Percentiles rank a stretch among this genome's conserved stretches.
Conservation (phyloP, 2,113 vertebrate genomes). For the Orycteropus afer region DNA sequence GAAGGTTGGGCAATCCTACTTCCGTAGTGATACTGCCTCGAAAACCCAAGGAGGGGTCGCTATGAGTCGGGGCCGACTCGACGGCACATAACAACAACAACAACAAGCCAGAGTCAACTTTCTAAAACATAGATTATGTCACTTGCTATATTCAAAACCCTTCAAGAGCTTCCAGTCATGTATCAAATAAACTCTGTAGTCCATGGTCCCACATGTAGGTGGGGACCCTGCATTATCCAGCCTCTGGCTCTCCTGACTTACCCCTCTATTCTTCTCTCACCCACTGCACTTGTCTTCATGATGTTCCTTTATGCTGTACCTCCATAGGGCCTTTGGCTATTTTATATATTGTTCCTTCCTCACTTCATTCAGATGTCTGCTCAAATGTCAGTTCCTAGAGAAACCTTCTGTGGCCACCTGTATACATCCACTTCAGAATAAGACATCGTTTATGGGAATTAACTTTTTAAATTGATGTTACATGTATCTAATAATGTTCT, state of each 20-base stretch:
- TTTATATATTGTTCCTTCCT: neutral
- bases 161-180: neutral
- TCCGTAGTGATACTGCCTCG: too few species aligned
- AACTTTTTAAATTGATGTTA: conserved; percentile 45
- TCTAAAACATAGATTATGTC: neutral
- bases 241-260: neutral
- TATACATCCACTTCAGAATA: neutral
- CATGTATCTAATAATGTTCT: conserved; percentile 57
- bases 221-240: neutral
- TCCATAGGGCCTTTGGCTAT: neutral
- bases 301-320: neutral
- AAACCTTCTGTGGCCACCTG: neutral
- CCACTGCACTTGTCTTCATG: neutral
- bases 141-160: neutral
- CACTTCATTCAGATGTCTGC: conserved; percentile 22
- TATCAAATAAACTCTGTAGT: neutral
- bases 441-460: conserved; percentile 30
- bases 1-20: too few species aligned
- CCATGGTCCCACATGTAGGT: neutral
- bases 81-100: too few species aligned
- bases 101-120: neutral
- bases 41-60: too few species aligned
- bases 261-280: neutral
- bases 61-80: too few species aligned
- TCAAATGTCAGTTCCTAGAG: conserved; percentile 44